Base-by-base conservation (phyloP, 1,140 invertebrate species). In the Drusus annulatus region DNA sequence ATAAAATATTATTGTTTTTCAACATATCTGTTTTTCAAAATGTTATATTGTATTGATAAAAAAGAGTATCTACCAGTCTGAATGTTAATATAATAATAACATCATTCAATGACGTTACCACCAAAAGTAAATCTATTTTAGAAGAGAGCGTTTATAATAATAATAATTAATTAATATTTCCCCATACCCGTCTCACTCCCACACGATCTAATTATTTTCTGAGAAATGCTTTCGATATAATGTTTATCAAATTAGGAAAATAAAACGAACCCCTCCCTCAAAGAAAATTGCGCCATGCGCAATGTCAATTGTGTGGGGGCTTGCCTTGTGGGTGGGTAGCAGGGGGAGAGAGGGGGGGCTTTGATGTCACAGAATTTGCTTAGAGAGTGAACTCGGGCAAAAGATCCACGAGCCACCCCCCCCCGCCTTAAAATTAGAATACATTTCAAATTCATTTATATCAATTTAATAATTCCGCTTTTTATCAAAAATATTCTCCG, bases 211-310 rank as follows among this genome's bases (percentile, higher is more conserved):
- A 83, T 83, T 83, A 83, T 79, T 80, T 83, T 75, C 60, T 31
- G 60, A 80, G 81, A 80, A 83, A 80, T 79, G 81, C 76, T 83
- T 80, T 79, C 81, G 76, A 83, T 83, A 83, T 83, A 79, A 83
- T 83, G 80, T 80, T 83, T 76, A 83, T 83, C 81, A 80, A 83
- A 83, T 83, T 83, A 80, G 69, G 71, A 76, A 80, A 78, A 83
- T 83, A 80, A 83, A 83, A 83, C 73, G 81, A 54, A 28, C 28
- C 71, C 68, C 71, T 28, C 62, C 54, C 58, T 15, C 21, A 21
- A 16, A 50, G n/a, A 10, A 60, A 75, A 75, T 75, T 71, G 68
- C 15, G 68, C 17, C 68, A 51, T 71, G 68, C 68, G 68, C 68
- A 71, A 17, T 21, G 21, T 36, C 31, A 36, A 36, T 36, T 36